Percentiles rank a stretch among this genome's conserved stretches.
Conservation (phyloP, 2,797 vertebrate species). For the Rhinatrema bivittatum region DNA sequence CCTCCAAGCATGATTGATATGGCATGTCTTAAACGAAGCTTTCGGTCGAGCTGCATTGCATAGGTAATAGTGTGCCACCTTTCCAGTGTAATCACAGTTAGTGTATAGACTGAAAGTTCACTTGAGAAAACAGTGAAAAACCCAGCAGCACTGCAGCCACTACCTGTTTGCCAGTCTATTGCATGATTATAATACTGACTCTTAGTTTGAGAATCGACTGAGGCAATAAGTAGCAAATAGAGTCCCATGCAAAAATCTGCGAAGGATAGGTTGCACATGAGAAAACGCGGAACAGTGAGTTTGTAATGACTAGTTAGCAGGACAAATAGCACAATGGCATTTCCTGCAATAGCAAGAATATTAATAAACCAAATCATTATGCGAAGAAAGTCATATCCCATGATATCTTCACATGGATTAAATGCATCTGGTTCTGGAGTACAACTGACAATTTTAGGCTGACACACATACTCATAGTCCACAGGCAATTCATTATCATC, state of each 20-base stretch:
- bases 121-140: constrained; percentile 86
- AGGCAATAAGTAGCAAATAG: constrained; percentile 82
- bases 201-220: constrained; percentile 69
- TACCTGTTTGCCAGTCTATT: constrained; percentile 81
- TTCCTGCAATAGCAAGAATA: constrained; percentile 67
- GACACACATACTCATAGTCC: constrained; percentile 60
- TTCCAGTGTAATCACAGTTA: constrained; percentile 80
- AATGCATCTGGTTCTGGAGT: constrained; percentile 76
- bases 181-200: constrained; percentile 86
- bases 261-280: constrained; percentile 87
- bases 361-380: constrained; percentile 80
- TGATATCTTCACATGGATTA: constrained; percentile 85
- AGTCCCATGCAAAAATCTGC: constrained; percentile 89
- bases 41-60: constrained; percentile 76
- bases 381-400: constrained; percentile 73
- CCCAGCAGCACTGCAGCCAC: constrained; percentile 69
- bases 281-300: constrained; percentile 77
- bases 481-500: constrained; percentile 43
- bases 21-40: constrained; percentile 70
- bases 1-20: constrained; percentile 71
- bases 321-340: constrained; percentile 69
- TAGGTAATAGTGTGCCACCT: constrained; percentile 89
- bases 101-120: constrained; percentile 81
- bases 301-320: constrained; percentile 73
- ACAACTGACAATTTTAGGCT: constrained; percentile 64